Base-by-base conservation (phyloP, 2,888 invertebrate genomes). In the Caenorhabditis sinica region DNA sequence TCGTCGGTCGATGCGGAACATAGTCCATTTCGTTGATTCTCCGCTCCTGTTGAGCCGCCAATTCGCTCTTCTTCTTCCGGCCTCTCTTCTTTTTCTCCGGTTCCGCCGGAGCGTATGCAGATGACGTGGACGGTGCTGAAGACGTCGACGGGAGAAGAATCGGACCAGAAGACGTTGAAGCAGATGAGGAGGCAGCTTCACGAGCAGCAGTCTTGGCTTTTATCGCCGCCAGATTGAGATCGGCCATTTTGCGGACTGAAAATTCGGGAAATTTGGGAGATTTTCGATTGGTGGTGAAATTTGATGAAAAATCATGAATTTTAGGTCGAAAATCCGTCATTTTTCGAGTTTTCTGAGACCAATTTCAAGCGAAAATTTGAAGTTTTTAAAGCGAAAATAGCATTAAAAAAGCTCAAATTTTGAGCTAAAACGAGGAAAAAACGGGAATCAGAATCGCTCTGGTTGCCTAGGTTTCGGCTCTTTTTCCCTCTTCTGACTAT, bases 21-120 rank as follows among this genome's bases (percentile, higher is more conserved):
- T 77, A 65, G n/a, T 76, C 76, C 17, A 40, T 15, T 23, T 75
- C 68, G 9, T 36, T 65, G 25, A 72, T 71, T 20, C 45, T 36
- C 36, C 20, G 2, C 25, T 66, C 30, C 45, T 15, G 43, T 79
- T 15, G 76, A 73, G 17, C 81, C 83, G 45, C 65, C 25, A 65
- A 28, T 28, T 49, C 65, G 11, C 28, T 28, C 30, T 65, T 65
- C 82, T 86, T 86, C 81, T 85, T 86, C 30, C 88, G 60, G 23
- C 88, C 86, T 60, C 88, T 56, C 66, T 86, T 87, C 76, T 84
- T 84, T 71, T 80, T 80, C 53, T 81, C 79, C 0, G 71, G 66
- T 23, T 81, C 77, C 20, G 23, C 51, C 0, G 68, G 40, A 8
- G 61, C 71, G 40, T 40, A 40, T 13, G 40, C 11, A 40, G 40